These are phyloP conservation scores for Egretta garzetta DNA, from an alignment of 2,113 vertebrate genomes.

Conservation along the genomic window DNA sequence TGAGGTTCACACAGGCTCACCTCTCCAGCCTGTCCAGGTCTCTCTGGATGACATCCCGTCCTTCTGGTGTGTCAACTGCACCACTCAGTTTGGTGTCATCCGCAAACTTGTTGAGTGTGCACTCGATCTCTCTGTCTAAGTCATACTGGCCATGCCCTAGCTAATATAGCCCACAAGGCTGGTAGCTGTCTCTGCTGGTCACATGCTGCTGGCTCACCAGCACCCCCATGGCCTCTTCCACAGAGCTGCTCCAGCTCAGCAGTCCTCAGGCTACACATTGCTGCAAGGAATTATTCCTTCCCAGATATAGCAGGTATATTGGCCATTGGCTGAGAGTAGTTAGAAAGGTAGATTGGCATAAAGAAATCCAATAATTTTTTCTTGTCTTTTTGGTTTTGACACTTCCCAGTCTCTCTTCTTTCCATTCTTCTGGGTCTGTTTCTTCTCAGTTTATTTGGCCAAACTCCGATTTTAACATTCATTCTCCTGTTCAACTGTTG, in stretches of 20 bases:
- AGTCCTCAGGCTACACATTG: not conserved
- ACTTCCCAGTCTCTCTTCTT: not conserved
- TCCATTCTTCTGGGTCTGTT: not conserved
- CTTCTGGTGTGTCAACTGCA: too few species aligned
- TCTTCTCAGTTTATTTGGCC: not conserved
- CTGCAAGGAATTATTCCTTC: not conserved
- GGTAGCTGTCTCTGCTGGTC: not conserved
- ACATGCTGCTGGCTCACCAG: fast-evolving
- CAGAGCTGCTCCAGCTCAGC: not conserved
- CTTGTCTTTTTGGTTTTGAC: not conserved
- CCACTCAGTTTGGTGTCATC: too few species aligned
- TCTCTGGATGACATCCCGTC: too few species aligned
- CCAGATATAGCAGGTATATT: not conserved
- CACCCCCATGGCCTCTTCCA: not conserved
- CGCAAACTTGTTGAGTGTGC: too few species aligned
- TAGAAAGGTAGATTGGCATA: not conserved
- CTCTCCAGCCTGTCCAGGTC: too few species aligned
- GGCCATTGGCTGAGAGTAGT: not conserved
- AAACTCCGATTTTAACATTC: not conserved
- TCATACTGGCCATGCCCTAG: fast-evolving
- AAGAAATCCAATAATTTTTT: not conserved
- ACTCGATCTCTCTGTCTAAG: too few species aligned
- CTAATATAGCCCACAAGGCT: not conserved
- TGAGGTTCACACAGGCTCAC: too few species aligned
- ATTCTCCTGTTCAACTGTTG: not conserved